Evolutionary conservation across 1,140 invertebrate genomes (phyloP).

Genomic region (Drosophila athabasca): DNA sequence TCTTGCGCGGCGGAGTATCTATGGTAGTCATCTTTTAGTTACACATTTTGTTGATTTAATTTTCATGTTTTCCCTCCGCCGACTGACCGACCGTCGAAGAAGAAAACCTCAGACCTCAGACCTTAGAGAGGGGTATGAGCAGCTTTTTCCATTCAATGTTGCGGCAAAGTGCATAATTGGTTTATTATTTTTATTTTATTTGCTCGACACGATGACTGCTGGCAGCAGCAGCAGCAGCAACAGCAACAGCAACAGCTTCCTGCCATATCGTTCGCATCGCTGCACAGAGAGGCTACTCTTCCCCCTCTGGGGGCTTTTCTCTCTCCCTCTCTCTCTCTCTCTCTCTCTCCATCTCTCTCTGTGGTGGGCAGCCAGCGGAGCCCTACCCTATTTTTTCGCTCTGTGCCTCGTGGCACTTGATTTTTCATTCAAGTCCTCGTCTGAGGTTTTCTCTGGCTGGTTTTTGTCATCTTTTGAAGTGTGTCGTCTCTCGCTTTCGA

Average conservation of each 20-base stretch:
- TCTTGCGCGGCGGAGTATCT: slow-evolving; percentile 68
- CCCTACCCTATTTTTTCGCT: slow-evolving; percentile 58
- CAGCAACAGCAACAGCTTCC: slow-evolving; percentile 52
- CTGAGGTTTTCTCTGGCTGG: slow-evolving; percentile 12
- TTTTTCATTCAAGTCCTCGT: slow-evolving; percentile 68
- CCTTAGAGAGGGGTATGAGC: neutral
- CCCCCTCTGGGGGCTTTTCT: slow-evolving; percentile 39
- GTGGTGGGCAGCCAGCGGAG: slow-evolving; percentile 3
- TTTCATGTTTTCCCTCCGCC: slow-evolving; percentile 63
- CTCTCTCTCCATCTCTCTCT: too few species aligned
- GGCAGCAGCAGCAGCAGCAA: neutral
- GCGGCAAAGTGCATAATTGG: slow-evolving; percentile 83
- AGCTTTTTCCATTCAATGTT: slow-evolving; percentile 69
- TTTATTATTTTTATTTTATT: slow-evolving; percentile 73
- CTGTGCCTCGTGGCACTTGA: slow-evolving; percentile 66
- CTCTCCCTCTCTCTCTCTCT: neutral
- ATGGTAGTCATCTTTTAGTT: slow-evolving; percentile 67
- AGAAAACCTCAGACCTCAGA: neutral
- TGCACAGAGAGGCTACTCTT: slow-evolving; percentile 44
- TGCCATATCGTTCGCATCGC: slow-evolving; percentile 79
- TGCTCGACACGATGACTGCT: slow-evolving; percentile 54
- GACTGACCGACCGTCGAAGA: slow-evolving; percentile 52
- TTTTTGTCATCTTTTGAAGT: slow-evolving; percentile 78
- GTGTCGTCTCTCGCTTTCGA: slow-evolving; percentile 56
- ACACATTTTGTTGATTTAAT: slow-evolving; percentile 80